These are phyloP conservation scores for Heliconius charithonia DNA, from an alignment of 2,888 invertebrate species.

Conservation along the genomic window DNA sequence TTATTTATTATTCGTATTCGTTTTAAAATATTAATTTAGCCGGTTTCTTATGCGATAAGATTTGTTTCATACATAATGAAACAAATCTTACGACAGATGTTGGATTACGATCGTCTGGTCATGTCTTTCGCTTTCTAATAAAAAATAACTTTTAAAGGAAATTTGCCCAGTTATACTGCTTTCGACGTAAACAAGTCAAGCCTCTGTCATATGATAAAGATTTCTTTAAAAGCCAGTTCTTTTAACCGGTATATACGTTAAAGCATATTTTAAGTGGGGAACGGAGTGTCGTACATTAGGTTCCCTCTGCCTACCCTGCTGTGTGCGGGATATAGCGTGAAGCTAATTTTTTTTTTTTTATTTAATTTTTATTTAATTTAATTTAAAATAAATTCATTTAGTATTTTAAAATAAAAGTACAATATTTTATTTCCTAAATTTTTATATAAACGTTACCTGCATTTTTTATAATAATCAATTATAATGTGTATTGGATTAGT, in stretches of 20 bases:
- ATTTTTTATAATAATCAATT: too few species aligned
- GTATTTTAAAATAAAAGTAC: background rate
- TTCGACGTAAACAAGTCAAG: conserved; percentile 48
- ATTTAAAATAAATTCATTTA: too few species aligned
- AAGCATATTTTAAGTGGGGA: background rate
- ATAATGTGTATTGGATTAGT: too few species aligned
- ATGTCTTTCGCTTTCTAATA: conserved; percentile 49
- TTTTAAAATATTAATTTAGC: background rate
- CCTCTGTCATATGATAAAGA: conserved; percentile 46
- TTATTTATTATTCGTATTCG: background rate
- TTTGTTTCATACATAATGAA: too few species aligned
- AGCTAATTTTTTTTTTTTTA: too few species aligned
- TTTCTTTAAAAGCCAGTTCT: conserved; percentile 49
- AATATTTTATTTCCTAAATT: background rate
- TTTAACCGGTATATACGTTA: conserved; percentile 32
- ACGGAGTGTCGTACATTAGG: too few species aligned
- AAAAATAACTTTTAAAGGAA: conserved; percentile 49
- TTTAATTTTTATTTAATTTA: too few species aligned
- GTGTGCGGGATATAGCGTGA: too few species aligned
- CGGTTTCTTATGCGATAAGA: too few species aligned
- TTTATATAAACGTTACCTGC: background rate
- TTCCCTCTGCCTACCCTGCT: too few species aligned
- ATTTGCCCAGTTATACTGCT: conserved; percentile 49
- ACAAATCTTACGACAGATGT: background rate
- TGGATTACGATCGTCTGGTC: background rate